Evolutionary conservation across 2,113 vertebrate genomes (phyloP).

Genomic region (Sapajus apella): DNA sequence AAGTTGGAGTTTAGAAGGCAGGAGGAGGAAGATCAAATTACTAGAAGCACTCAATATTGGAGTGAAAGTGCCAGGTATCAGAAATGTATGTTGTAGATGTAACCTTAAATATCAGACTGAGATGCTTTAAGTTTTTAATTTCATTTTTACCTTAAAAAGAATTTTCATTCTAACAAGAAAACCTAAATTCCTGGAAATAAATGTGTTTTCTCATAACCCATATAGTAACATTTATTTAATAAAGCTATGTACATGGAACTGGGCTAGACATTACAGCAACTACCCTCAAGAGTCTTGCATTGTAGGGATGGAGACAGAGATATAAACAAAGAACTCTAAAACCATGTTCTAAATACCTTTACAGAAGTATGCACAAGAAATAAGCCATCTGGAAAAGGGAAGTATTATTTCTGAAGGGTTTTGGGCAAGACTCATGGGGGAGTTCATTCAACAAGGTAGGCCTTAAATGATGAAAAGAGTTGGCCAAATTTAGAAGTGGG

Average conservation of each 20-base stretch:
- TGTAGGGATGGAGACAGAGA: neutral
- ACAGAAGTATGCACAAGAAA: neutral
- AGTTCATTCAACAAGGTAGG: neutral
- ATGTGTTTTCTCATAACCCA: neutral
- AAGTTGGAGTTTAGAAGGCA: neutral
- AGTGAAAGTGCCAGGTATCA: neutral
- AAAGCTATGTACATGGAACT: neutral
- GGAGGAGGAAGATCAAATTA: neutral
- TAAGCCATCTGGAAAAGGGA: neutral
- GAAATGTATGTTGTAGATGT: neutral
- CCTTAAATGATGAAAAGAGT: neutral
- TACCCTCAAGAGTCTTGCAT: neutral
- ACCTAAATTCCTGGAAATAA: neutral
- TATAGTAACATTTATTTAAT: neutral
- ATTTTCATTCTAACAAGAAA: neutral
- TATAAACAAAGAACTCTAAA: neutral
- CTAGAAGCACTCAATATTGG: neutral
- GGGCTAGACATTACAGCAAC: neutral
- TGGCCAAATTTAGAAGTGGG: neutral
- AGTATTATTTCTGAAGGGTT: neutral
- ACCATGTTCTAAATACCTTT: neutral
- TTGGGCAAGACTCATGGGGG: neutral
- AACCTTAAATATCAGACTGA: neutral
- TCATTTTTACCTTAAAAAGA: neutral
- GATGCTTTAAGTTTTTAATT: slow-evolving; percentile 18